phyloP scores from a whole-genome alignment of 2,888 invertebrate genomes.

The Cybosia mesomella region DNA sequence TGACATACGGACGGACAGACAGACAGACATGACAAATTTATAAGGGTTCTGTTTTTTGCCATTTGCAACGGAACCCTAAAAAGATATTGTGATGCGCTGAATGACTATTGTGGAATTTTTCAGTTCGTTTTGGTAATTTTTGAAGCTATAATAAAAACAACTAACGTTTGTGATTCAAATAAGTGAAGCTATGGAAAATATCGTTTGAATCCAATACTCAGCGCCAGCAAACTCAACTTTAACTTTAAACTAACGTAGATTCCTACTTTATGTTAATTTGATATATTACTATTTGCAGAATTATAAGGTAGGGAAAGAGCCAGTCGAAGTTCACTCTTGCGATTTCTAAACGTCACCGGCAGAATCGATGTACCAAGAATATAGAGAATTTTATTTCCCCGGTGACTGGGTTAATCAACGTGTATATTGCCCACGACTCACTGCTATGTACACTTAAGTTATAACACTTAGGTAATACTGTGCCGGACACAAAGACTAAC shows the following conservation, averaged over 20 bases:
- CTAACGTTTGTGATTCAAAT: not conserved
- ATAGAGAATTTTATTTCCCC: not conserved
- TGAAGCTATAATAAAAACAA: no score
- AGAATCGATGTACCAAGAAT: not conserved
- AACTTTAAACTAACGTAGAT: not conserved
- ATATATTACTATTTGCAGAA: not conserved
- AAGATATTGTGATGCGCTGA: no score
- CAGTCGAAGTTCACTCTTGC: not conserved
- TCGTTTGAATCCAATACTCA: not conserved
- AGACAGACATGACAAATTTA: no score
- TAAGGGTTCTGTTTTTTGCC: no score
- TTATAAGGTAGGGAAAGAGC: not conserved
- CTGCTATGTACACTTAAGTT: not conserved
- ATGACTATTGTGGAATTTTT: no score
- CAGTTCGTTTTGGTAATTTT: no score
- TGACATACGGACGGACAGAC: no score
- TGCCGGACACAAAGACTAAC: not conserved
- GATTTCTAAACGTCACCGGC: not conserved
- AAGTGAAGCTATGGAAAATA: not conserved
- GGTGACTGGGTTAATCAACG: not conserved
- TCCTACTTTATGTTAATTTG: no score
- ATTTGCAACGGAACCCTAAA: no score
- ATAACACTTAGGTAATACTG: no score
- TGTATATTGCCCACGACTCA: not conserved
- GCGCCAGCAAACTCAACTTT: not conserved